Conservation (phyloP, 2,113 vertebrate genomes). For the Scatophagus argus region DNA sequence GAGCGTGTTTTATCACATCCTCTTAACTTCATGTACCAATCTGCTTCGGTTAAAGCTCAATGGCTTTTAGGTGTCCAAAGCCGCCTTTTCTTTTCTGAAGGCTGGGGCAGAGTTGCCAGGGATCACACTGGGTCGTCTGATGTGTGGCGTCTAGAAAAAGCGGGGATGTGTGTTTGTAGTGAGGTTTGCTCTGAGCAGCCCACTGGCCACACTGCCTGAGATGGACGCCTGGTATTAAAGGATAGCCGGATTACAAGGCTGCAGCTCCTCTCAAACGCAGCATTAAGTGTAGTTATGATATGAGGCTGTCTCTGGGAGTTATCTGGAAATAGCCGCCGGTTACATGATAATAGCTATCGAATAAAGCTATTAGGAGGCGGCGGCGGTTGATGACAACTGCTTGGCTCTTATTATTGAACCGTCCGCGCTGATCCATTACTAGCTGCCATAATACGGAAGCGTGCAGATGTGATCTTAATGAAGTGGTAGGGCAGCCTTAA, state of each 20-base stretch:
- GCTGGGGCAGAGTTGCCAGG: conserved; percentile 31
- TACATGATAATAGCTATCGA: conserved; percentile 76
- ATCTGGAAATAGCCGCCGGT: conserved; percentile 80
- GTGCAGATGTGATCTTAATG: conserved; percentile 72
- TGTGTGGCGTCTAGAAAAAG: conserved; percentile 58
- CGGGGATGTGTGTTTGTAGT: conserved; percentile 51
- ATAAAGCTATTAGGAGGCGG: conserved; percentile 75
- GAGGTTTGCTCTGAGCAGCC: conserved; percentile 67
- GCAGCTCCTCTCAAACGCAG: conserved; percentile 72
- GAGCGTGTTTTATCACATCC: conserved; percentile 48
- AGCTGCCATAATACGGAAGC: conserved; percentile 60
- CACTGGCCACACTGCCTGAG: conserved; percentile 54
- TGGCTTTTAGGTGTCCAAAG: conserved; percentile 48
- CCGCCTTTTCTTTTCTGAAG: not conserved
- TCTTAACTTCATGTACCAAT: conserved; percentile 46
- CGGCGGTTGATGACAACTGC: conserved; percentile 67
- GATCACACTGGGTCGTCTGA: conserved; percentile 48
- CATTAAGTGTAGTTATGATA: conserved; percentile 78
- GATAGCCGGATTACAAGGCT: conserved; percentile 80
- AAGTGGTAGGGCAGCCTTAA: conserved; percentile 68
- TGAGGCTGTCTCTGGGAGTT: conserved; percentile 75
- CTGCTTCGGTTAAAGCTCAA: conserved; percentile 50
- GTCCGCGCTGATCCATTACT: conserved; percentile 60
- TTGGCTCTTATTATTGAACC: conserved; percentile 69
- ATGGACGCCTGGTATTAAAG: conserved; percentile 78